Base-by-base conservation (phyloP, 2,797 vertebrate species). In the Oreonectes daqikongensis region DNA sequence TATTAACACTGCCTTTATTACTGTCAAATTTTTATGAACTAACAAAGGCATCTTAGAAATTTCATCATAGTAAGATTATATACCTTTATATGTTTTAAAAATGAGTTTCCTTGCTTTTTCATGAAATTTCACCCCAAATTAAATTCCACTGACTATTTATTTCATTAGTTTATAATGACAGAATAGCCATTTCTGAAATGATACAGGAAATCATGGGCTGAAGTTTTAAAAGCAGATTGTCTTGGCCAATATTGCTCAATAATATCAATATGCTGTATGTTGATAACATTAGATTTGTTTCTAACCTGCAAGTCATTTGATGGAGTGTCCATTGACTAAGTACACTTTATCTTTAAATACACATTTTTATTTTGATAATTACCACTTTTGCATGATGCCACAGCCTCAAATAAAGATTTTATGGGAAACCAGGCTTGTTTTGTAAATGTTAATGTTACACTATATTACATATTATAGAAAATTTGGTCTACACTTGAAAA, bases 351-450 rank as follows among this genome's bases (percentile, higher is more conserved):
- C 1, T 14, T 69, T 71, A 60, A 79, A 32, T 9, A 76, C 50
- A 72, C 42, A 6, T 26, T 53, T 35, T 17, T 1, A 30, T 55
- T 17, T 5, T 5, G 50, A 8, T 38, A 26, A 35, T 52, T 10
- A 52, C 38, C 26, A 55, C n/a, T 72, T 88, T 86, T 88, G 88
- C 87, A 89, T 88, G 87, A 86, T 85, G 77, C 86, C 87, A 84
- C 82, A 81, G 81, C 82, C 85, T 87, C 81, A 80, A 92, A 92
- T 91, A 92, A 91, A 92, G 66, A 85, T 81, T 83, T 84, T 79
- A 84, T 86, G 79, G 86, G 79, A 90, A 88, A 87, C 15, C 1
- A 42, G 63, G 26, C 22, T 59, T 72, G 26, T 55, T 44, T 26
- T 9, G 40, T 42, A 42, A 12, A 42, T 42, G 10, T 42, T 42